These are phyloP conservation scores for Cecidostiba fungosa DNA, from an alignment of 2,888 invertebrate genomes.

Conservation along the genomic window DNA sequence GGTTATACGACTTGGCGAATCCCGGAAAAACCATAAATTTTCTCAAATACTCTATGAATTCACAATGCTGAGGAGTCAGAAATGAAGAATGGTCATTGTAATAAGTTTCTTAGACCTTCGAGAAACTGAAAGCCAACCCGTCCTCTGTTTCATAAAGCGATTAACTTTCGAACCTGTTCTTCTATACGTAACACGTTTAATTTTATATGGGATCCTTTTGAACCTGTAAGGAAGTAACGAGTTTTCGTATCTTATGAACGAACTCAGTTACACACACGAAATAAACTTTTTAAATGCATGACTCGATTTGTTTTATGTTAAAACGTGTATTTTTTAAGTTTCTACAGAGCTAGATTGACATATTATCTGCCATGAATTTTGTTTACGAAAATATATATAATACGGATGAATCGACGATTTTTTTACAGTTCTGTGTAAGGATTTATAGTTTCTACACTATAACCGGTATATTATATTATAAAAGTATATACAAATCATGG, in stretches of 20 bases:
- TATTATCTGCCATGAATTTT: too few species aligned
- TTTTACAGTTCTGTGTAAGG: too few species aligned
- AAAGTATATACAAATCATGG: too few species aligned
- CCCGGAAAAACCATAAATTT: constrained; percentile 54
- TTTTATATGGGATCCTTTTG: neutral
- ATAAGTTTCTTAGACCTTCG: constrained; percentile 37
- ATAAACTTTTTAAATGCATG: too few species aligned
- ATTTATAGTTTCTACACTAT: too few species aligned
- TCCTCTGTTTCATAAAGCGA: constrained; percentile 29
- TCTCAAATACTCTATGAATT: constrained; percentile 16
- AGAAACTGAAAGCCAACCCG: constrained; percentile 15
- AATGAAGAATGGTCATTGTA: constrained; percentile 49
- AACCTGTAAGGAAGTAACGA: neutral
- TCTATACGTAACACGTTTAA: neutral
- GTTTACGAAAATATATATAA: too few species aligned
- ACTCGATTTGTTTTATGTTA: too few species aligned
- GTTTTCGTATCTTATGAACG: neutral
- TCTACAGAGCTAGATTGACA: too few species aligned
- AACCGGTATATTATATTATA: too few species aligned
- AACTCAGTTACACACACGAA: neutral
- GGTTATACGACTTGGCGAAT: constrained; percentile 27
- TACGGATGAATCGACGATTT: too few species aligned
- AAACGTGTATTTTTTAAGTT: too few species aligned
- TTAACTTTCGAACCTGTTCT: constrained; percentile 22
- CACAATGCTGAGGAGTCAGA: constrained; percentile 19